Evolutionary conservation across 2,888 invertebrate genomes (phyloP).

Genomic region (Chaetogeoica ovagalla): DNA sequence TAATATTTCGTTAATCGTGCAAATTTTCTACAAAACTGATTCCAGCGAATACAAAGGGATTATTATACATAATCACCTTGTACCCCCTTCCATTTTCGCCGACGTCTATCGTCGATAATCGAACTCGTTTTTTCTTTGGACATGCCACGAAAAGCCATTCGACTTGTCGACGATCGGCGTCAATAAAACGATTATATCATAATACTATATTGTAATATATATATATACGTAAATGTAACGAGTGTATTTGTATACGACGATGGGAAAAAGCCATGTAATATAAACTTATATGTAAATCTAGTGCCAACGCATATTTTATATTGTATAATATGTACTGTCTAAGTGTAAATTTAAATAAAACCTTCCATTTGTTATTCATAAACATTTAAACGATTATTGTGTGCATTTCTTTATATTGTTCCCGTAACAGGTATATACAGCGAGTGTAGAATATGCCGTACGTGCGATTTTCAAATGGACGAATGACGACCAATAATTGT

Average conservation of each 20-base stretch:
- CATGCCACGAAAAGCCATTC: too few species aligned
- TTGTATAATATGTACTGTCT: slow-evolving; percentile 11
- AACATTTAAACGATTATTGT: background rate
- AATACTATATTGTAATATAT: background rate
- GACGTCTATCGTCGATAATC: too few species aligned
- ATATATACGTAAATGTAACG: background rate
- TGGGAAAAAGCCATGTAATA: background rate
- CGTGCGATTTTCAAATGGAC: background rate
- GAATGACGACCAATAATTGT: too few species aligned
- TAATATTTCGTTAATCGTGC: too few species aligned
- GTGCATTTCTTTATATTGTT: background rate
- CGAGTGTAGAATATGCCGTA: background rate
- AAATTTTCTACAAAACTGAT: too few species aligned
- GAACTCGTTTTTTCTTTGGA: too few species aligned
- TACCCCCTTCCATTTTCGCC: too few species aligned
- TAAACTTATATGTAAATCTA: slow-evolving; percentile 14
- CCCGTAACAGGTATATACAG: background rate
- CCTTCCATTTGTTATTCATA: slow-evolving; percentile 40
- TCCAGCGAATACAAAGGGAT: too few species aligned
- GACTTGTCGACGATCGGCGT: too few species aligned
- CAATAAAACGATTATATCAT: slow-evolving; percentile 5
- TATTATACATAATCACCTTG: too few species aligned
- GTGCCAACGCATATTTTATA: slow-evolving; percentile 48
- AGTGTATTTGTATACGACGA: background rate
- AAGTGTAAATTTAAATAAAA: slow-evolving; percentile 34